Evolutionary conservation across 2,113 vertebrate genomes (phyloP), one percentile per base, ranked within the genome.

Genomic region (Lampris incognitus): DNA sequence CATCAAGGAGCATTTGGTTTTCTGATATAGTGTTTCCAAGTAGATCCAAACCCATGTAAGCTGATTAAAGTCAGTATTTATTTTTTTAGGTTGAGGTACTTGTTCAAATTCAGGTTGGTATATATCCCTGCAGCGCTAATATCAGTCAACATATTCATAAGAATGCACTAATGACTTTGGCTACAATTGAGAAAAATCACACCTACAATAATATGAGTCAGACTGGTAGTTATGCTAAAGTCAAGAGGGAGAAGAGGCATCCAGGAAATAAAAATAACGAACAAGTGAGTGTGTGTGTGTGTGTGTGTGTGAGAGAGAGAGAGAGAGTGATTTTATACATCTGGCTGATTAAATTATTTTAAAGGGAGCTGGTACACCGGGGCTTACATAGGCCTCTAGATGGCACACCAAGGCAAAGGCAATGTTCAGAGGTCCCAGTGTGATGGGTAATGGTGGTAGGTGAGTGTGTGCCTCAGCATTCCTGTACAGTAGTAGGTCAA

Each of bases 401-500:
- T 92, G 93, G 93, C 93, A 93, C 87, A 92, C 79, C 82, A 91
- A 89, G 85, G 86, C 91, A 91, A 85, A 89, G 85, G 77, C 87
- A 88, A 82, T 76, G 42, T 69, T 81, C 50, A 80, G 40, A 74
- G 65, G 74, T 59, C 62, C 52, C 61, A 37, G 76, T 70, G 59
- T 39, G 51, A 69, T 51, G 67, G 40, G 67, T 72, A 58, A 54
- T 7, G 72, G 77, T 88, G 70, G 66, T 72, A 36, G 41, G 75
- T 77, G 75, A 72, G 59, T 79, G 76, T 72, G 58, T 58, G 62
- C 54, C 78, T 85, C 74, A 89, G 76, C 71, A 74, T 81, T 83
- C 70, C 76, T 79, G 60, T 62, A 70, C 68, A 82, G 62, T 69
- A 54, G 46, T 66, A 55, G 56, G 74, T 66, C 61, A 74, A 67